Evolutionary conservation across 2,888 invertebrate species (phyloP).

Genomic region (Lysandra coridon): DNA sequence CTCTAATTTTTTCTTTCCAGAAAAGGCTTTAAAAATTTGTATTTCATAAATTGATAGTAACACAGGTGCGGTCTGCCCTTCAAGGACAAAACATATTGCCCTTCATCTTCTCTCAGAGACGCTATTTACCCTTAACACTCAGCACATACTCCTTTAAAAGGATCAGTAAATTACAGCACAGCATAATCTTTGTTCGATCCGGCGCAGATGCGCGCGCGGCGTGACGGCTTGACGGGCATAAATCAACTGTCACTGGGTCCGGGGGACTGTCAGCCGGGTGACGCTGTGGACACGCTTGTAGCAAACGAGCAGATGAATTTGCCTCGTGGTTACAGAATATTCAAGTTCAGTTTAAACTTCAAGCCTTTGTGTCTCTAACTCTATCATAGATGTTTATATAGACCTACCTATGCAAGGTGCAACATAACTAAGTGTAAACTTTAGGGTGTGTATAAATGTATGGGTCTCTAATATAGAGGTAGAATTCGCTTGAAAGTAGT

Average conservation of each 20-base stretch:
- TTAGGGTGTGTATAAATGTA: too few species aligned
- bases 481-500: too few species aligned
- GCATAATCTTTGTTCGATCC: conserved; percentile 55
- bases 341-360: too few species aligned
- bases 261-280: conserved; percentile 60
- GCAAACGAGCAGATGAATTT: not conserved
- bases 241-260: conserved; percentile 78
- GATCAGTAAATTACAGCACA: conserved; percentile 18
- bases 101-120: not conserved
- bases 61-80: not conserved
- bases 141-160: not conserved
- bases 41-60: too few species aligned
- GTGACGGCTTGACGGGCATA: conserved; percentile 79
- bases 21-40: too few species aligned
- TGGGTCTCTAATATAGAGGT: too few species aligned
- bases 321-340: not conserved
- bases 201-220: conserved; percentile 68
- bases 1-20: too few species aligned
- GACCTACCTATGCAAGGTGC: too few species aligned
- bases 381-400: too few species aligned
- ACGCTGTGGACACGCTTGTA: conserved; percentile 54
- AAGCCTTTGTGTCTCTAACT: too few species aligned
- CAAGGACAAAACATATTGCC: not conserved
- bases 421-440: too few species aligned
- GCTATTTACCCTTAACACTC: not conserved